phyloP scores from a whole-genome alignment of 1,140 invertebrate genomes.

The Drepana arcuata region DNA sequence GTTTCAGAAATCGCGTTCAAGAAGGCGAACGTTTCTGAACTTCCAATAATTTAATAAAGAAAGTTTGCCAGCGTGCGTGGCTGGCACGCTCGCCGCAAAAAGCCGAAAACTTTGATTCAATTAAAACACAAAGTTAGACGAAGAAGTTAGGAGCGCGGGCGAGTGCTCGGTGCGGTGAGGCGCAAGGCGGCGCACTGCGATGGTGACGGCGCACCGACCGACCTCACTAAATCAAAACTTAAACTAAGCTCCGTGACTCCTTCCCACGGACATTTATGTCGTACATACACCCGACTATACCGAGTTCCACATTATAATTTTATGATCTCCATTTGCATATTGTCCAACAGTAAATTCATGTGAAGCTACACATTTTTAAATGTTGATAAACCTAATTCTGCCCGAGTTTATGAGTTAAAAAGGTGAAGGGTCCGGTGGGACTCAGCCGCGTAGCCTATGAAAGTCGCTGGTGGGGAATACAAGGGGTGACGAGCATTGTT shows the following conservation, averaged over 20 bases:
- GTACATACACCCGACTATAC: neutral
- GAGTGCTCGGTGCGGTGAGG: conserved; percentile 22
- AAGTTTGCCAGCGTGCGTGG: conserved; percentile 67
- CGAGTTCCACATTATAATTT: too few species aligned
- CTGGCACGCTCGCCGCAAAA: conserved; percentile 65
- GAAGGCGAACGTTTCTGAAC: conserved; percentile 65
- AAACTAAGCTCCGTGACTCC: conserved; percentile 6
- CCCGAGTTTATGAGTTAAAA: conserved; percentile 53
- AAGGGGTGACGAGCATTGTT: conserved; percentile 71
- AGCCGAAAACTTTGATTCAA: conserved; percentile 70
- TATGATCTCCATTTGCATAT: too few species aligned
- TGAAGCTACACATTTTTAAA: too few species aligned
- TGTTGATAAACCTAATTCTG: too few species aligned
- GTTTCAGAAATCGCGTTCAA: conserved; percentile 51
- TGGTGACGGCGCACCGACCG: conserved; percentile 4
- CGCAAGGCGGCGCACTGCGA: conserved; percentile 2
- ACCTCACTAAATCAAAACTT: conserved; percentile 23
- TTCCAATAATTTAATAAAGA: conserved; percentile 71
- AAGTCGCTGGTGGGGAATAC: conserved; percentile 63
- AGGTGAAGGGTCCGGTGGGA: conserved; percentile 57
- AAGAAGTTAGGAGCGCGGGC: conserved; percentile 56
- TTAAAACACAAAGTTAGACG: conserved; percentile 63
- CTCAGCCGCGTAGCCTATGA: conserved; percentile 48
- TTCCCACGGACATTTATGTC: neutral
- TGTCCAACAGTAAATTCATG: too few species aligned